Evolutionary conservation across 2,888 invertebrate genomes (phyloP), one percentile per base, ranked within the genome.

Genomic region (Gerris lacustris): DNA sequence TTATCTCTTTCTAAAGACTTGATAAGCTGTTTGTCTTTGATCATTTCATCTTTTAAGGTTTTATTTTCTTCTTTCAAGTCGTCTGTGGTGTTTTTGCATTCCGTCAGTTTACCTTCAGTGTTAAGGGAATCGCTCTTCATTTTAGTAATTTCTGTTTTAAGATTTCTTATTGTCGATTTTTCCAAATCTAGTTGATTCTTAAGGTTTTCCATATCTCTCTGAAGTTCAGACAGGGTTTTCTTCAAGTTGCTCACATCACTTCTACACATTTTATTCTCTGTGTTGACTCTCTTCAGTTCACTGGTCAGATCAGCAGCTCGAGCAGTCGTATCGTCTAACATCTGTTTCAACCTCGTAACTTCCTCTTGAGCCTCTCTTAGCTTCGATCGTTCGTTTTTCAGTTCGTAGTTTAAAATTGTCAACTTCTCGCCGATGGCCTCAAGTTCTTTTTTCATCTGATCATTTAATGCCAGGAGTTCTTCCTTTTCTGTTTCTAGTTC

Each of bases 401-500:
- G 31, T 6, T 73, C 68, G 17, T 66, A 18, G 17, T 43, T 47
- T 47, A 71, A 45, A 6, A 17, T 44, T 9, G 63, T 45, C 9
- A 68, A 18, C 63, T 72, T 72, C 7, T 64, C 18, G 17, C 43
- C 62, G 7, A 71, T 47, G 44, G 68, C 66, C 4, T 68, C 63
- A 11, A 71, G 18, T 9, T 70, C 44, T 17, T 68, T 55, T 67
- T 67, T 71, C 17, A 70, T 63, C n/a, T 69, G 66, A 6, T 73
- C 69, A 15, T 71, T 73, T 64, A 67, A 67, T 63, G 66, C 63
- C n/a, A 5, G 66, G 6, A 71, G 31, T 66, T 72, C 69, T 45
- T 70, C 72, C 18, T 69, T 55, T 70, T 67, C 64, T 63, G 66
- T 66, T 67, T 72, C 69, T 5, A 72, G 9, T 44, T 69, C 69